A percentile compares a stretch with the other conserved stretches of the same genome.
These are phyloP conservation scores for Drosophila rubida DNA, from an alignment of 2,888 invertebrate genomes.

Conservation along the genomic window DNA sequence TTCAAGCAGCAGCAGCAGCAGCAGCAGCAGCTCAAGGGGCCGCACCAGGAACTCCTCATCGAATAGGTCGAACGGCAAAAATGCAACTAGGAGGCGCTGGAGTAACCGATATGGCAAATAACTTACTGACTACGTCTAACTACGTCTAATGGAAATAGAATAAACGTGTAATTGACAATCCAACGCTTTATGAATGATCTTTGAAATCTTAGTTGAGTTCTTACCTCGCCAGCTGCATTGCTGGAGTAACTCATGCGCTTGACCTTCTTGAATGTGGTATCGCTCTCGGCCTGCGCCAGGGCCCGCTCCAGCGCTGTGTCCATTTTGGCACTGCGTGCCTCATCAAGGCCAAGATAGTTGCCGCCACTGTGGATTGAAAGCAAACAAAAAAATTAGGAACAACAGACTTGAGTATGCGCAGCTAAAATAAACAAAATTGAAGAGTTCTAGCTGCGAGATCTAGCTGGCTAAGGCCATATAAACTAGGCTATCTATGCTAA, in stretches of 20 bases:
- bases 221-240: slow-evolving; percentile 89
- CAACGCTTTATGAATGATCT: not conserved
- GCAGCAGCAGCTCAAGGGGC: not conserved
- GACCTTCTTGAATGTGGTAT: slow-evolving; percentile 90
- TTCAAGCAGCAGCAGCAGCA: not conserved
- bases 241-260: slow-evolving; percentile 90
- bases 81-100: not conserved
- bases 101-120: not conserved
- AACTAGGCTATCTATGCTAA: too few species aligned
- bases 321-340: slow-evolving; percentile 85
- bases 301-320: slow-evolving; percentile 88
- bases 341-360: slow-evolving; percentile 78
- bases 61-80: not conserved
- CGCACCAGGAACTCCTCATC: too few species aligned
- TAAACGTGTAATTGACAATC: not conserved
- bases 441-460: too few species aligned
- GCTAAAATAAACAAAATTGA: too few species aligned
- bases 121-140: not conserved
- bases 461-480: too few species aligned
- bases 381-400: not conserved
- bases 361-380: slow-evolving; percentile 41
- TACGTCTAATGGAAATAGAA: not conserved
- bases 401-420: too few species aligned
- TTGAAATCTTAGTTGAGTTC: slow-evolving; percentile 10
- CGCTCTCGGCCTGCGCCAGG: slow-evolving; percentile 88